phyloP scores from a whole-genome alignment of 23 tunicate species.

The Ciona savignyi region DNA sequence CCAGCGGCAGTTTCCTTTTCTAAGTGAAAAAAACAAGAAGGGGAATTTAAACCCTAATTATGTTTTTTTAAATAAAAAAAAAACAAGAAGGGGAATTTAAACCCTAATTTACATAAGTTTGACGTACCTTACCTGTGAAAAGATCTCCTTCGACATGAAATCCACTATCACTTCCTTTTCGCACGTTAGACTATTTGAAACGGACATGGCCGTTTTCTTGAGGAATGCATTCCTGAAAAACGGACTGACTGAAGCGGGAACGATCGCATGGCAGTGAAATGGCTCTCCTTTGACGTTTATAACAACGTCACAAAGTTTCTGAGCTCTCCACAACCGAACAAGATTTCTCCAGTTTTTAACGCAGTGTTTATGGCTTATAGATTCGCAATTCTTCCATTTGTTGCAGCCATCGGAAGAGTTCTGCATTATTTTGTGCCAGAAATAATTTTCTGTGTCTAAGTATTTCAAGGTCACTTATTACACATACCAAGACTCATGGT shows the following conservation, averaged over 20 bases:
- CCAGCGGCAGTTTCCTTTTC: too few species aligned
- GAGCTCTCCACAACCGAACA: constrained; percentile 78
- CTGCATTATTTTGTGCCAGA: background rate
- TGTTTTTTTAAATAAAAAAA: too few species aligned
- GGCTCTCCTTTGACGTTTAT: constrained; percentile 42
- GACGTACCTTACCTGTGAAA: constrained; percentile 48
- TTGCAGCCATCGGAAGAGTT: background rate
- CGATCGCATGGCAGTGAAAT: constrained; percentile 69
- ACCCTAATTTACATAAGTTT: too few species aligned
- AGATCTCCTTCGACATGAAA: constrained; percentile 61
- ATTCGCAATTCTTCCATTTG: constrained; percentile 43
- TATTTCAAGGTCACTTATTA: too few species aligned
- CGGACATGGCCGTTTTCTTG: constrained; percentile 49
- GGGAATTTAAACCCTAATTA: too few species aligned
- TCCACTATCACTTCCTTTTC: constrained; percentile 70
- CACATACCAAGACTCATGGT: too few species aligned
- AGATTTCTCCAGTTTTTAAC: constrained; percentile 74
- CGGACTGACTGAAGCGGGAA: constrained; percentile 74
- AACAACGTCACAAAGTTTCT: constrained; percentile 76
- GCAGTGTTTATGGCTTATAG: constrained; percentile 67
- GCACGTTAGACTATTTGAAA: constrained; percentile 14
- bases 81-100: too few species aligned
- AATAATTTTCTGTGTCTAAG: too few species aligned
- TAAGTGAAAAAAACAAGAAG: too few species aligned
- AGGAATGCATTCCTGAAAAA: constrained; percentile 69